Conservation (phyloP, 2,888 invertebrate species). For the Argyra leucocephala region DNA sequence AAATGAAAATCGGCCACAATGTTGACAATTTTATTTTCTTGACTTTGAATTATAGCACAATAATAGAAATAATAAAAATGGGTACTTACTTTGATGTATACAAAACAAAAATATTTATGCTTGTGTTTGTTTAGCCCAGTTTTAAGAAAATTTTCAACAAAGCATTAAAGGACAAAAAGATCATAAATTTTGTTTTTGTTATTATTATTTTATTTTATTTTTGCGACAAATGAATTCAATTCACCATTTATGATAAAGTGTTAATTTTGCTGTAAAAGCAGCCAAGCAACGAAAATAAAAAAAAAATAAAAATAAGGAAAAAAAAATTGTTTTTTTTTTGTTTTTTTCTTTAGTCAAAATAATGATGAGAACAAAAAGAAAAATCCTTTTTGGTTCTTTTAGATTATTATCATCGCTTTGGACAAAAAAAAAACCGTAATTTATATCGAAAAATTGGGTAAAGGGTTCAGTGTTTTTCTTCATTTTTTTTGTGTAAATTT, state of each 20-base stretch:
- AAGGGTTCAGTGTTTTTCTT: not conserved
- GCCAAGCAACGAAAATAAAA: not conserved
- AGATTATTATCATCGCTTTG: not conserved
- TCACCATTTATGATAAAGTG: constrained; percentile 6
- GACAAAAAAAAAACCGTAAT: not conserved
- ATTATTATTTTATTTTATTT: too few relatives aligned
- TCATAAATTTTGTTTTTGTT: not conserved
- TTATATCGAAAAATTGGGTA: not conserved
- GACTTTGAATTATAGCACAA: not conserved
- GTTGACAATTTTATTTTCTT: not conserved
- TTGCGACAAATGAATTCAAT: not conserved
- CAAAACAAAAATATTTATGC: too few relatives aligned
- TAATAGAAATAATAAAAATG: not conserved
- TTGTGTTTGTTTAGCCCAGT: too few relatives aligned
- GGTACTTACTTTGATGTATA: too few relatives aligned
- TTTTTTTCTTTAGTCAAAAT: too few relatives aligned
- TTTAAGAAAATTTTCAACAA: too few relatives aligned
- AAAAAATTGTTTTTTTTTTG: too few relatives aligned
- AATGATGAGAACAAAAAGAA: not conserved
- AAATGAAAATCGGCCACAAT: not conserved
- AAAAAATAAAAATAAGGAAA: too few relatives aligned
- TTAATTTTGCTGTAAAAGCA: not conserved
- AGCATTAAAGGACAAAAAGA: not conserved
- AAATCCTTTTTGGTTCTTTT: not conserved
- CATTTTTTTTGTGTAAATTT: not conserved